A percentile compares a stretch with the other conserved stretches of the same genome.
These are phyloP conservation scores for Myanophis thanlyinensis DNA, from an alignment of 2,113 vertebrate genomes.

Conservation along the genomic window DNA sequence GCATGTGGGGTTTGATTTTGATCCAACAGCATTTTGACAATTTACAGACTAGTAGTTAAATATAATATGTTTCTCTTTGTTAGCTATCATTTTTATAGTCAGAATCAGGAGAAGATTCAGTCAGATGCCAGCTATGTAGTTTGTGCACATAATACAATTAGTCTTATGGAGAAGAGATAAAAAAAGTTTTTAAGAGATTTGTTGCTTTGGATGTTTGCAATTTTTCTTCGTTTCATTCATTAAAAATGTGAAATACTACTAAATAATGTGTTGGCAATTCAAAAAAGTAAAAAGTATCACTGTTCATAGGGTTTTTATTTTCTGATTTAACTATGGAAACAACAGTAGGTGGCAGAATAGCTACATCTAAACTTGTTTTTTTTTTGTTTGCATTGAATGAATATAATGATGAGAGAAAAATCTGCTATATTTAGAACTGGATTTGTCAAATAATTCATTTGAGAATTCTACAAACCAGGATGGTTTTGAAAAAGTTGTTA, in stretches of 20 bases:
- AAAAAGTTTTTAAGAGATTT: not conserved
- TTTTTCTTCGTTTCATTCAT: not conserved
- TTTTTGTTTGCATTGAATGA: slow-evolving; percentile 29
- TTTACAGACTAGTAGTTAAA: not conserved
- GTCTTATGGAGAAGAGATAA: not conserved
- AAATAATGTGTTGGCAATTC: not conserved
- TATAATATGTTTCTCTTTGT: not conserved
- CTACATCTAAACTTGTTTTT: slow-evolving; percentile 51
- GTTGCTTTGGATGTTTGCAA: not conserved
- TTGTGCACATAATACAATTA: not conserved
- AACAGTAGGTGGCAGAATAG: slow-evolving; percentile 77
- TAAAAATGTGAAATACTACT: not conserved
- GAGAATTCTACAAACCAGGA: slow-evolving; percentile 48
- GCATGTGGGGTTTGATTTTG: not conserved
- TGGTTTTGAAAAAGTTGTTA: slow-evolving; percentile 47
- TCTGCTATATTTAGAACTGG: slow-evolving; percentile 44
- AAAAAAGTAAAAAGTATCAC: not conserved
- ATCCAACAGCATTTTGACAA: not conserved
- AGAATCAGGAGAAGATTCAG: not conserved
- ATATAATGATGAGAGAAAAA: slow-evolving; percentile 17
- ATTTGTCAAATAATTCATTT: slow-evolving; percentile 52
- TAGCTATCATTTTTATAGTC: not conserved
- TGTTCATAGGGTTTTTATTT: not conserved
- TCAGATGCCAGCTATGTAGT: not conserved
- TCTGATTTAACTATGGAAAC: slow-evolving; percentile 7